Evolutionary conservation across 2,888 invertebrate species (phyloP), one percentile per base, ranked within the genome.

Genomic region (Tiliacea citrago): DNA sequence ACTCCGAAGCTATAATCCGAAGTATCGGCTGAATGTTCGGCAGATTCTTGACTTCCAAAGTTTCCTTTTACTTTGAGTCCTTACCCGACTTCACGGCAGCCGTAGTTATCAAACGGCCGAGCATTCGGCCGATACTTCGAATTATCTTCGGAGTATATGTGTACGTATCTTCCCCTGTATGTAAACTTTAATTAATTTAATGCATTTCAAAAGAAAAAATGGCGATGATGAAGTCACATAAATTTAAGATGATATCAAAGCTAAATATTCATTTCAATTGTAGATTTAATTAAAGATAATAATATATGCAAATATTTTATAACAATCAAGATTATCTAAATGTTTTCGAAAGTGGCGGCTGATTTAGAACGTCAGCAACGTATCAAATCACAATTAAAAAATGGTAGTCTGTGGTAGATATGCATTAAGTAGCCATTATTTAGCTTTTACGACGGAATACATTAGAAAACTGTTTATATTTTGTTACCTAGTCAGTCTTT

Each of bases 301-400:
- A 49, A 65, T 45, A 21, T 70, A 73, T 62, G 80, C 49, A 42
- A 55, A 24, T 10, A 73, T 79, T 55, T 73, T 55, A 45, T 62
- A 73, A 77, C 55, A 73, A 73, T 62, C 62, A 47, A 53, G 81
- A 62, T 61, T 75, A 53, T 60, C 68, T 51, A 53, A 55, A 47
- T 79, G 60, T 72, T 77, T 75, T 77, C 45, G 80, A 77, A 73
- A 80, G 73, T 73, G 62, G n/a, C 21, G 45, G 73, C 61, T 57
- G 42, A 42, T 49, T 61, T 49, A 49, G 61, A 62, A 55, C 47
- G 35, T 62, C 76, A 51, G 29, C 47, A 29, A 47, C 47, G 24
- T 39, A 24, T 24, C 16, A 77, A 47, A 47, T 47, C 0, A 45
- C 8, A 51, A 49, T 67, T 68, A 73, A 70, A 77, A 62, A 62